A percentile compares a stretch with the other conserved stretches of the same genome.
These are phyloP conservation scores for Acronicta alni DNA, from an alignment of 2,888 invertebrate species.

Conservation along the genomic window DNA sequence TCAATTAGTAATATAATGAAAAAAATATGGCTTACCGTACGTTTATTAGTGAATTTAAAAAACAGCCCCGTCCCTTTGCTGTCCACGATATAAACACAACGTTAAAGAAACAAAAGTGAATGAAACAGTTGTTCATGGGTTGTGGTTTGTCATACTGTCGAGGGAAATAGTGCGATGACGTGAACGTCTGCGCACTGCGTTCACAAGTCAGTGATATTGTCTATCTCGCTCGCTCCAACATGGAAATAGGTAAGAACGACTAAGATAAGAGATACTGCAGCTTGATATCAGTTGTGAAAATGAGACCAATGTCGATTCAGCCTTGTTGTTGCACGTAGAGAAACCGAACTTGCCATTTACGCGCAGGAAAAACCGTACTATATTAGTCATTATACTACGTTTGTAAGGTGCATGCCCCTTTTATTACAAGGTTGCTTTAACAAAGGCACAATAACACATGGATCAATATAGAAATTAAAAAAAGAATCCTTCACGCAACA, in stretches of 20 bases:
- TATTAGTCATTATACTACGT: constrained; percentile 4
- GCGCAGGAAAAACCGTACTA: constrained; percentile 29
- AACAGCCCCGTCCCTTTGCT: constrained; percentile 36
- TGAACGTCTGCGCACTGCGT: constrained; percentile 65
- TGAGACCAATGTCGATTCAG: constrained; percentile 60
- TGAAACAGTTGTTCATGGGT: constrained; percentile 55
- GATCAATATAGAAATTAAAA: background rate
- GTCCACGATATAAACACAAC: constrained; percentile 50
- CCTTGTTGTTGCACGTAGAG: constrained; percentile 56
- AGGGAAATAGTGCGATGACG: constrained; percentile 67
- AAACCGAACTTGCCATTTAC: constrained; percentile 18
- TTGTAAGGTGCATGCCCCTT: constrained; percentile 9
- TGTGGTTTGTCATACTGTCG: constrained; percentile 62
- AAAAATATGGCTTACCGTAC: constrained; percentile 53
- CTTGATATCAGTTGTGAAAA: constrained; percentile 64
- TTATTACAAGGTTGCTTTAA: background rate
- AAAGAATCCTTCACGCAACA: constrained; percentile 3
- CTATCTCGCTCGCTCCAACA: constrained; percentile 40
- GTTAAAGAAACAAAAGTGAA: constrained; percentile 51
- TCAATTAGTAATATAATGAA: constrained; percentile 8
- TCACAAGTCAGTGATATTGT: constrained; percentile 19
- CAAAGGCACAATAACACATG: background rate
- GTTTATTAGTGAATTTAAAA: constrained; percentile 25
- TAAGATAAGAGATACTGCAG: constrained; percentile 49
- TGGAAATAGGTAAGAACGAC: constrained; percentile 42